These are phyloP conservation scores for Corvus cornix DNA, from an alignment of 2,113 vertebrate genomes.

Conservation along the genomic window DNA sequence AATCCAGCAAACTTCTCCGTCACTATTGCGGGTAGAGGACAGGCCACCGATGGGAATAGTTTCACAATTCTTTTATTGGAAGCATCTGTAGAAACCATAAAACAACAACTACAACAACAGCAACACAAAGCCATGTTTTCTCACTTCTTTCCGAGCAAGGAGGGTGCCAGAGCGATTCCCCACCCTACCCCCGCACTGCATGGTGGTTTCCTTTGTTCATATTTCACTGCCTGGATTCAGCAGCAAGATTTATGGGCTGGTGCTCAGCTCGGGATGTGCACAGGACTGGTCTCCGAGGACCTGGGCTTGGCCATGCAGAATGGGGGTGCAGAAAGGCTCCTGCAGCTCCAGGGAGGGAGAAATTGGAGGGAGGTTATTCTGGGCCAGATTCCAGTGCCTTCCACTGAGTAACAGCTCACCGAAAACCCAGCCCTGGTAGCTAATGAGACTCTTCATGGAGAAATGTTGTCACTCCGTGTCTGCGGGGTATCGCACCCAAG, in stretches of 20 bases:
- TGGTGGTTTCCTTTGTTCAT: slow-evolving; percentile 62
- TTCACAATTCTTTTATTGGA: slow-evolving; percentile 67
- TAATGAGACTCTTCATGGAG: neutral
- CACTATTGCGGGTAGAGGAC: slow-evolving; percentile 18
- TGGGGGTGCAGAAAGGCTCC: slow-evolving; percentile 4
- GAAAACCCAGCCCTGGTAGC: neutral
- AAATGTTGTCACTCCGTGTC: neutral
- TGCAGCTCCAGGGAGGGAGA: neutral
- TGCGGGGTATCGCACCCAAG: neutral
- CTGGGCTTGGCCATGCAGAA: neutral
- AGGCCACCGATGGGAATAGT: slow-evolving; percentile 53
- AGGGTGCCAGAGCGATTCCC: slow-evolving; percentile 34
- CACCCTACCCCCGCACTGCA: neutral
- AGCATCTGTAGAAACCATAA: slow-evolving; percentile 67
- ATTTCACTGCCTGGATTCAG: slow-evolving; percentile 59
- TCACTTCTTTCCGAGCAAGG: slow-evolving; percentile 49
- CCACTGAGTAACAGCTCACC: neutral
- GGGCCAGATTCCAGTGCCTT: neutral
- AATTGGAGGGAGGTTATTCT: slow-evolving; percentile 23
- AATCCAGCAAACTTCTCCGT: slow-evolving; percentile 15
- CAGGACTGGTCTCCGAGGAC: neutral
- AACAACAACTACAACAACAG: slow-evolving; percentile 59
- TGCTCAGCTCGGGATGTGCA: slow-evolving; percentile 13
- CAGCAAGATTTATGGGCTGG: slow-evolving; percentile 51
- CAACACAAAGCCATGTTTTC: slow-evolving; percentile 63